Conservation (phyloP, 2,113 vertebrate species). For the Setophaga coronata region DNA sequence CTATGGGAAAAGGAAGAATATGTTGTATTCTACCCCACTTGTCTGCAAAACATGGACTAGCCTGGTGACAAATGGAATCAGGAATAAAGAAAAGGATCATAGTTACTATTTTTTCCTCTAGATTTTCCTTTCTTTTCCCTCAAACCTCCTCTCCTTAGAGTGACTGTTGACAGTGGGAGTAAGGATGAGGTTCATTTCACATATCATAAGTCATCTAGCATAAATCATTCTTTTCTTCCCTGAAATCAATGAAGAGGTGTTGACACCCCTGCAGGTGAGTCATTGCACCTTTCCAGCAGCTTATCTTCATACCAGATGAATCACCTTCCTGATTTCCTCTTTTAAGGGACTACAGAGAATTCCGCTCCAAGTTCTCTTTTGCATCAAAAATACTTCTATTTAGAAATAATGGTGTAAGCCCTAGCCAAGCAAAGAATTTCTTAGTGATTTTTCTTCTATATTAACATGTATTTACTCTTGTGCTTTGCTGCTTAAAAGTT, state of each 20-base stretch:
- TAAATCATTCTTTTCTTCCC: not conserved
- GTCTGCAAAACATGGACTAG: not conserved
- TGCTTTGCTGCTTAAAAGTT: not conserved
- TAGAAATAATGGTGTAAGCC: not conserved
- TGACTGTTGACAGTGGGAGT: not conserved
- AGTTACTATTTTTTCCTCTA: not conserved
- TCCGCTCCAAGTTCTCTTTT: not conserved
- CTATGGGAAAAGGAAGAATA: not conserved
- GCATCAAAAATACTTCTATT: not conserved
- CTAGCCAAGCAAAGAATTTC: not conserved
- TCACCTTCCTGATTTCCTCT: not conserved
- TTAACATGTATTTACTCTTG: not conserved
- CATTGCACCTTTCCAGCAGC: not conserved
- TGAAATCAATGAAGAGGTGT: not conserved
- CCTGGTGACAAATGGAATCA: not conserved
- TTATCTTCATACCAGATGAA: not conserved
- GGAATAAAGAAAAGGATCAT: not conserved
- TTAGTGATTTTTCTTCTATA: not conserved
- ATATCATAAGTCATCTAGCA: not conserved
- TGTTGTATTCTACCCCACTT: not conserved
- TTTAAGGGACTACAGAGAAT: not conserved
- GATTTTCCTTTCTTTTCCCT: not conserved
- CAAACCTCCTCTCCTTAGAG: not conserved
- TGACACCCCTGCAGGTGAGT: not conserved
- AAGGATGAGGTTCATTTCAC: not conserved